These are phyloP conservation scores for Oopsacas minuta DNA, from an alignment of 37 sponge, comb jelly and placozoan genomes.

Conservation along the genomic window DNA sequence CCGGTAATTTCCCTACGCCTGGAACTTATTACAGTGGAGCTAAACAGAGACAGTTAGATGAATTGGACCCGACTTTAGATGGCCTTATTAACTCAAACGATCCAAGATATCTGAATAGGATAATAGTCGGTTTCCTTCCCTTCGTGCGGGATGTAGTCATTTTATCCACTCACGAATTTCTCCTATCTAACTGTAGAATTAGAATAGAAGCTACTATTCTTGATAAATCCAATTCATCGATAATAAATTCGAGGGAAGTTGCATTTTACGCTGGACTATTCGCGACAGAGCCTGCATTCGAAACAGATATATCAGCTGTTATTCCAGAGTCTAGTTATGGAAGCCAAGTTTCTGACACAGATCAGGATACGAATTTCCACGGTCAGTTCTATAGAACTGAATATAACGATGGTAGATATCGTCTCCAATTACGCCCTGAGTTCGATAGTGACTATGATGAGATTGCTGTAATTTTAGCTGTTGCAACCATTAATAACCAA, in stretches of 20 bases:
- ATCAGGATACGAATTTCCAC: background rate
- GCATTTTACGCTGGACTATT: background rate
- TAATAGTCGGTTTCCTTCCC: conserved; percentile 27
- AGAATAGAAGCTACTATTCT: background rate
- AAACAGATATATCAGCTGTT: background rate
- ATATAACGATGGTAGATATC: background rate
- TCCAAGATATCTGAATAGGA: conserved; percentile 38
- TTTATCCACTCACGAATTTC: background rate
- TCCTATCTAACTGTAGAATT: background rate
- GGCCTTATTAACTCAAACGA: conserved; percentile 37
- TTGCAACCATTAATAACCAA: background rate
- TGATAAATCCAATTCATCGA: background rate
- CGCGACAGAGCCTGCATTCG: background rate
- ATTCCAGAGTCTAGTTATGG: background rate
- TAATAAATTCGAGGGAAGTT: background rate
- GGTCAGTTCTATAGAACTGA: conserved; percentile 13
- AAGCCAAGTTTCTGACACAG: background rate
- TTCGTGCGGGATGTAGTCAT: conserved; percentile 29
- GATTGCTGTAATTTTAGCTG: background rate
- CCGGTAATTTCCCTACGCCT: conserved; percentile 22
- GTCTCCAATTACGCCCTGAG: background rate
- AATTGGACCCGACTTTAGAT: conserved; percentile 41
- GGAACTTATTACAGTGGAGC: background rate
- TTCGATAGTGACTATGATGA: background rate
- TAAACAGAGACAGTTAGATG: background rate